phyloP scores from a whole-genome alignment of 2,797 vertebrate species.

The Pogoniulus pusillus region DNA sequence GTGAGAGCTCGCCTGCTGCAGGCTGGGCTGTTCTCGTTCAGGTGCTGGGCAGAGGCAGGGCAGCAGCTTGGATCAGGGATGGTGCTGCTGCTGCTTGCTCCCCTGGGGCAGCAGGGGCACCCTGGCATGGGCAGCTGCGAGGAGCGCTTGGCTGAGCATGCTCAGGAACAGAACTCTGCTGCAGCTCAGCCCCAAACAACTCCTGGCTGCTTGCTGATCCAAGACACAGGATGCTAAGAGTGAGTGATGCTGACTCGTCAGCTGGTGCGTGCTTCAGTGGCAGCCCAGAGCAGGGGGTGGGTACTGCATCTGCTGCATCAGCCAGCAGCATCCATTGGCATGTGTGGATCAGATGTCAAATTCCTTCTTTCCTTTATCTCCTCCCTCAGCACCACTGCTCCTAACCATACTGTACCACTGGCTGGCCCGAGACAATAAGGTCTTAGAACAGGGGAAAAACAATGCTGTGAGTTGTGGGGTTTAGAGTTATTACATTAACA shows the following conservation, averaged over 20 bases:
- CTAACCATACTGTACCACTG: background rate
- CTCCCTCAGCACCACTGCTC: background rate
- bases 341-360: background rate
- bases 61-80: fast-evolving
- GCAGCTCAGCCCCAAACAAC: background rate
- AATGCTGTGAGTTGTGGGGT: background rate
- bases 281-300: background rate
- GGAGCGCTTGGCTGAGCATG: background rate
- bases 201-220: background rate
- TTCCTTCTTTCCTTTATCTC: background rate
- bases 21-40: background rate
- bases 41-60: background rate
- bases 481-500: too few species aligned
- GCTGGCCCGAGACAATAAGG: background rate
- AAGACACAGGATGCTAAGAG: conserved; percentile 8
- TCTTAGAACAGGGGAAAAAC: background rate
- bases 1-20: background rate
- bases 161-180: background rate
- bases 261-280: background rate
- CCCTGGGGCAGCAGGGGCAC: background rate
- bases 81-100: background rate
- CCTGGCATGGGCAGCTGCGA: background rate
- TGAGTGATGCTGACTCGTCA: background rate
- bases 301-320: background rate
- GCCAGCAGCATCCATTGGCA: background rate